phyloP scores from a whole-genome alignment of 2,113 vertebrate genomes.

The Pomatorhinus ruficollis region DNA sequence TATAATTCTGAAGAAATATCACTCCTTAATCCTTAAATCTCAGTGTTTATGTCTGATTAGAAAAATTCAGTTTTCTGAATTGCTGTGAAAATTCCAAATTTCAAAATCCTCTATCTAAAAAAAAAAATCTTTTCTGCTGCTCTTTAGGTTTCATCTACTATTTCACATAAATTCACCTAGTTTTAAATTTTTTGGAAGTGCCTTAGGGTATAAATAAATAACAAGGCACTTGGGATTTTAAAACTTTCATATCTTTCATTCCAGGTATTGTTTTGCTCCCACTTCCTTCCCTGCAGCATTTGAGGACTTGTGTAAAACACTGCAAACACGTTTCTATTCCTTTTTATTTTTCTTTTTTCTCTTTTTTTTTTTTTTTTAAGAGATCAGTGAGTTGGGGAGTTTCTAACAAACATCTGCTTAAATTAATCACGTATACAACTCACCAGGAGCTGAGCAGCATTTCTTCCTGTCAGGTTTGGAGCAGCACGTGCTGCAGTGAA shows the following conservation, averaged over 20 bases:
- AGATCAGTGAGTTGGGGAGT: neutral
- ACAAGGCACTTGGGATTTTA: neutral
- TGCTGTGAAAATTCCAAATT: neutral
- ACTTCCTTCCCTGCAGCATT: neutral
- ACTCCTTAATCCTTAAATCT: neutral
- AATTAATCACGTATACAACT: neutral
- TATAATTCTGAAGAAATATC: neutral
- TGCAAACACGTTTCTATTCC: accelerated
- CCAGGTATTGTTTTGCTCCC: neutral
- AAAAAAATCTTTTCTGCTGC: neutral
- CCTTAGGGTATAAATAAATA: neutral
- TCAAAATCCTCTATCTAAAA: neutral
- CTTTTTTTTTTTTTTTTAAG: too few species aligned
- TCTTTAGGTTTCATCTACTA: neutral
- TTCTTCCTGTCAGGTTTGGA: neutral
- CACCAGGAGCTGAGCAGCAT: neutral
- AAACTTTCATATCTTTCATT: neutral
- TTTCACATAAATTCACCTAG: neutral
- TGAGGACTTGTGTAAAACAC: neutral
- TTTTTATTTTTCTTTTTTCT: too few species aligned
- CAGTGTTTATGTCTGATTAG: neutral
- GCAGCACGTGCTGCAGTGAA: neutral
- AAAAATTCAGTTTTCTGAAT: neutral
- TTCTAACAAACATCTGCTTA: neutral
- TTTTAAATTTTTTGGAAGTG: neutral